These are phyloP conservation scores for Lamellibrachia satsuma DNA, from an alignment of 2,888 invertebrate species.

Conservation along the genomic window DNA sequence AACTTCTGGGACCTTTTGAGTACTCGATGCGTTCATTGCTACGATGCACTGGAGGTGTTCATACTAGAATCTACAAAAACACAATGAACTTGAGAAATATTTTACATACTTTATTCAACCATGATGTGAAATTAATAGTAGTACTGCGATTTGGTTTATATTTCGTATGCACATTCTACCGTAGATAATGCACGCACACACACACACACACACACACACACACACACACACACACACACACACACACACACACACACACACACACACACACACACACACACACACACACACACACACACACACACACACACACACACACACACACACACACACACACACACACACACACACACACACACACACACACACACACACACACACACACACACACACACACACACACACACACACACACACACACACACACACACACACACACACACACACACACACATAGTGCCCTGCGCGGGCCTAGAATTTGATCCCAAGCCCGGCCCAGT, in stretches of 20 bases:
- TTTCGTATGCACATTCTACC: background rate
- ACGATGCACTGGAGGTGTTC: no score
- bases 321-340: constrained; percentile 18
- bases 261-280: constrained; percentile 23
- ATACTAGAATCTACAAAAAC: no score
- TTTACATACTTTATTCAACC: no score
- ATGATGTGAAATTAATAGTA: no score
- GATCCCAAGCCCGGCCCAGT: background rate
- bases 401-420: constrained; percentile 22
- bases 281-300: constrained; percentile 26
- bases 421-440: constrained; percentile 28
- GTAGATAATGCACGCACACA: background rate
- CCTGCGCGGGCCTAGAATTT: background rate
- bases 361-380: constrained; percentile 24
- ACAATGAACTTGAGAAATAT: no score
- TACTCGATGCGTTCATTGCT: no score
- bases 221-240: constrained; percentile 1
- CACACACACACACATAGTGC: constrained; percentile 9
- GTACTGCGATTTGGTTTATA: no score
- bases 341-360: constrained; percentile 24
- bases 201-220: constrained; percentile 23
- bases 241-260: constrained; percentile 22
- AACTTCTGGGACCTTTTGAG: no score
- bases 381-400: constrained; percentile 20
- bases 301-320: background rate